Base-by-base conservation (phyloP, 1,140 invertebrate species). In the Drosophila pallidifrons region DNA sequence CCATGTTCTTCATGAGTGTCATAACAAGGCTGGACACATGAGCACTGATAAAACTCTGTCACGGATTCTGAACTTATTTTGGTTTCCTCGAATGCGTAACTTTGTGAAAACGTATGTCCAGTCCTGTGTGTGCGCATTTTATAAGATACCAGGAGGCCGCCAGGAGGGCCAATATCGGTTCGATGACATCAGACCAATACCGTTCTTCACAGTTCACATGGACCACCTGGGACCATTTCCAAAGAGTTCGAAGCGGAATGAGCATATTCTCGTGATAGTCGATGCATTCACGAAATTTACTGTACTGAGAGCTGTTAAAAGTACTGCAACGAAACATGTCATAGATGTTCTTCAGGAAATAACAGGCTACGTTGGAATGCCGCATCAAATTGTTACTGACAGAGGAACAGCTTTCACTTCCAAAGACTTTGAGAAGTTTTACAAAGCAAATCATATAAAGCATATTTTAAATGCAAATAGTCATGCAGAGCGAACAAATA, bases 211-310 rank as follows among this genome's bases (percentile, higher is more conserved):
- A 8, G 7, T 32, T 6, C 30, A 8, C 30, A 32, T 32, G 30
- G 30, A 32, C 7, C 30, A 32, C 30, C 7, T 32, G 30, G 30
- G 30, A 6, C 30, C 30, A 5, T 32, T 7, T 32, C 30, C 30
- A 7, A 32, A 32, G 7, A 32, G 30, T 0, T 32, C 30, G 7
- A 43, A 72, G 25, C 76, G 66, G 66, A 90, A 91, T 52, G 73
- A 69, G 46, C 74, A 82, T 54, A 67, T 91, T 7, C 16, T 92
- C 3, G 77, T 81, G 8, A 59, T 88, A 2, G 66, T 87, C 0
- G 82, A 91, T 43, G 60, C 67, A 0, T 91, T 91, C 30, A 88
- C 81, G 1, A 82, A 91, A 73, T 81, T 64, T 63, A 54, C 35
- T n/a, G 13, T 46, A n/a, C n/a, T 46, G 5, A 3, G 43, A 46